Evolutionary conservation across 2,888 invertebrate genomes (phyloP), one percentile per base, ranked within the genome.

Genomic region (Limnephilus lunatus): DNA sequence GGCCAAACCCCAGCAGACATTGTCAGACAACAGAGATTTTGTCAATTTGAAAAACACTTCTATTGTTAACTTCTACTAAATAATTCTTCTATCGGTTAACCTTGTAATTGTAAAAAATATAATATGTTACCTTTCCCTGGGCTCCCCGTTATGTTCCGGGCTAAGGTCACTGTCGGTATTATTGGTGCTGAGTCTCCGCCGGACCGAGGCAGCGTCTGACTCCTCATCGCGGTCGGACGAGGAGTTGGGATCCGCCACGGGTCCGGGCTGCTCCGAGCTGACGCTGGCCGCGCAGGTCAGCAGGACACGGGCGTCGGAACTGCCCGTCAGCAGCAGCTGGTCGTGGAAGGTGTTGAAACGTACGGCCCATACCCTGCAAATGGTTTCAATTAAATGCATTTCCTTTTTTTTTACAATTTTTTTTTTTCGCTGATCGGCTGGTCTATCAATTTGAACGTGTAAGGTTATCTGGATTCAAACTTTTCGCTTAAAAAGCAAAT

Each of bases 321-420:
- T 99, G 90, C 99, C 98, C 7, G 99, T 98, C 93, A 99, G 95
- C 39, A 99, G 96, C 80, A 99, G 95, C 95, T 99, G 99, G 95
- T 99, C 99, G 95, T 99, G 99, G 95, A 99, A 99, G 94, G 98
- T 98, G 96, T 99, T 99, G 95, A 98, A 99, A 48, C 98, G 97
- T 0, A 99, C 98, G 89, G 97, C 98, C 99, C 99, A 99, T 14
- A 99, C 98, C 98, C 98, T 97, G 94, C 4, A 90, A 92, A 30
- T 3, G 44, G 1, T 19, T 68, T 25, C 25, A 7, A 68, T 68
- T 15, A 53, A 53, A 53, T 53, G 48, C 14, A 48, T 4, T 35
- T 35, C 5, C 5, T 35, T 35, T 35, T 35, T 35, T 35, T 35
- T n/a, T n/a, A n/a, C 14, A 48, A 35, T 35, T 35, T 4, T 35